Conservation (phyloP, 2,888 invertebrate species). For the Pristionchus japonicus region DNA sequence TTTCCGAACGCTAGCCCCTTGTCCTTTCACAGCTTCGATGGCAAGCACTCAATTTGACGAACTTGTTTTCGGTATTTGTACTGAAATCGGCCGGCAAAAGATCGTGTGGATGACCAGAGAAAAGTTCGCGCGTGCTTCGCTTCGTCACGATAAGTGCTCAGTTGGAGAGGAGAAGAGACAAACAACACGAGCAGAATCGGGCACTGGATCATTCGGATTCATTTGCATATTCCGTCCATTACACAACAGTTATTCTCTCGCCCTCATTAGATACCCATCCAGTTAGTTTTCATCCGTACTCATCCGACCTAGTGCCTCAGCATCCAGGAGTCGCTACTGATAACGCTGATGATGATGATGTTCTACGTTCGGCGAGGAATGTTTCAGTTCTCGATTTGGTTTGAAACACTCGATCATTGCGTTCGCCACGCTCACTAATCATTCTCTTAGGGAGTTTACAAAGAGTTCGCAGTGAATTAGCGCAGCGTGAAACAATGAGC, state of each 20-base stretch:
- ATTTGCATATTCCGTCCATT: no score
- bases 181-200: background rate
- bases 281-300: no score
- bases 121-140: background rate
- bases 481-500: background rate
- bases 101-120: background rate
- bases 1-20: no score
- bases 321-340: no score
- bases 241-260: no score
- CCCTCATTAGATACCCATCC: no score
- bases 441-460: conserved; percentile 39
- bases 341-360: background rate
- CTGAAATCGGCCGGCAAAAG: conserved; percentile 24
- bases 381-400: background rate
- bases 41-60: conserved; percentile 26
- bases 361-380: background rate
- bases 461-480: background rate
- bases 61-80: conserved; percentile 28
- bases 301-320: no score
- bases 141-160: background rate
- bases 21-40: background rate
- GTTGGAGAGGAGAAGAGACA: background rate
- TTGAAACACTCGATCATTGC: background rate
- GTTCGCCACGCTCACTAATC: background rate
- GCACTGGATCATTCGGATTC: no score